A percentile compares a stretch with the other conserved stretches of the same genome.
These are phyloP conservation scores for Helobdella robusta DNA, from an alignment of 2,888 invertebrate genomes.

Conservation along the genomic window DNA sequence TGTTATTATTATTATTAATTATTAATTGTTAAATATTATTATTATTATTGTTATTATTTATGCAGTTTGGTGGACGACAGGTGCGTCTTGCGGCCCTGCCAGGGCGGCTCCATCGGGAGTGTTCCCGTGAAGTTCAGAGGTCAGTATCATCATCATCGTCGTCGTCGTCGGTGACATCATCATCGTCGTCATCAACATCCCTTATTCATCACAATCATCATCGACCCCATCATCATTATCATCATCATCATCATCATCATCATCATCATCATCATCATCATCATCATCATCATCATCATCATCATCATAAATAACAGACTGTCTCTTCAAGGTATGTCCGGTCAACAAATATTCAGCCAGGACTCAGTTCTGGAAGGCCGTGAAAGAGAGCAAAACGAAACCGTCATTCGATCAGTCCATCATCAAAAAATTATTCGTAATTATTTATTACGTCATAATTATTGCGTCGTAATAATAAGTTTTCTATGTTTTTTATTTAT, in stretches of 20 bases:
- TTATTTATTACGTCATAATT: background rate
- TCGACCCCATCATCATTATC: too few species aligned
- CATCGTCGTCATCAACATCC: background rate
- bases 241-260: background rate
- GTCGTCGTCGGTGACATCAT: background rate
- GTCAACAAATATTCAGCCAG: slow-evolving; percentile 54
- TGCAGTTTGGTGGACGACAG: slow-evolving; percentile 20
- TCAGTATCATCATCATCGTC: background rate
- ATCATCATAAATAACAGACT: slow-evolving; percentile 45
- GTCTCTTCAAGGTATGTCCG: slow-evolving; percentile 53
- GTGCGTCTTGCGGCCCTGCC: slow-evolving; percentile 13
- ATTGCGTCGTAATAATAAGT: too few species aligned
- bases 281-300: background rate
- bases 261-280: background rate
- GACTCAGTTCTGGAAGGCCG: slow-evolving; percentile 53
- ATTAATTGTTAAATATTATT: too few species aligned
- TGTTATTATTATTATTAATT: background rate
- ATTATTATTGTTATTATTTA: background rate
- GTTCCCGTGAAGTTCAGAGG: slow-evolving; percentile 22
- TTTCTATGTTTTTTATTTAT: too few species aligned
- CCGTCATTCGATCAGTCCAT: slow-evolving; percentile 49
- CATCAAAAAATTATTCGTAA: slow-evolving; percentile 41
- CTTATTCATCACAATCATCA: background rate
- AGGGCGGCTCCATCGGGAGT: background rate
- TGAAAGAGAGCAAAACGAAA: slow-evolving; percentile 46